Base-by-base conservation (phyloP, 2,888 invertebrate genomes). In the Vanessa cardui region DNA sequence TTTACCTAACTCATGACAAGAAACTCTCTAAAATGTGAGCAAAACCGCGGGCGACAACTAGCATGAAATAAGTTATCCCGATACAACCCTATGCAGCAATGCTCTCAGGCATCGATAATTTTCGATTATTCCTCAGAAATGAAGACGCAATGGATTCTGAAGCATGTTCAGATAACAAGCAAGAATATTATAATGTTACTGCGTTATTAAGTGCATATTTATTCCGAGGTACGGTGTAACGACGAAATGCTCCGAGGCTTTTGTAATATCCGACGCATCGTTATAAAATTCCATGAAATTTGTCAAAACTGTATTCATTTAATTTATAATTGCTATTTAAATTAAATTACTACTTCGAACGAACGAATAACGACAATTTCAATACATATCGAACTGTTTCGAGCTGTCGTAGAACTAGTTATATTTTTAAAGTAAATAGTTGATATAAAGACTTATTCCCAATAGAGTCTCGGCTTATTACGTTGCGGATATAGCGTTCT, bases 401-500 rank as follows among this genome's bases (percentile, higher is more conserved):
- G 8, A 47, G 47, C 7, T 18, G 6, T 52, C 6, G 39, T 15
- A 62, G 12, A 44, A 54, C 50, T 46, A 63, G 1, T 49, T 15
- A 56, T 47, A 12, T 20, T 16, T 18, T 33, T 20, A 58, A 58
- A 58, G 16, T 31, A 54, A 20, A 20, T 18, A 33, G 18, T 56
- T 39, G 39, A 39, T 39, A 44, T 50, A 50, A 61, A 61, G 63
- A 66, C 12, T 31, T 64, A 66, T 68, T 64, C 71, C 59, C 69
- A 39, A 69, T 63, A 50, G 66, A 70, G 65, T 68, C 64, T 58
- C 49, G 58, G 66, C 81, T 82, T 79, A 83, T 85, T 80, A 82
- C 84, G 84, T 85, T 83, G 85, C 83, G 67, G 64, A 58, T 71
- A 71, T 64, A 72, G 70, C 66, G 68, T 79, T 85, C 79, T 83